Base-by-base conservation (phyloP, 2,888 invertebrate species). In the Poecilobothrus nobilitatus region DNA sequence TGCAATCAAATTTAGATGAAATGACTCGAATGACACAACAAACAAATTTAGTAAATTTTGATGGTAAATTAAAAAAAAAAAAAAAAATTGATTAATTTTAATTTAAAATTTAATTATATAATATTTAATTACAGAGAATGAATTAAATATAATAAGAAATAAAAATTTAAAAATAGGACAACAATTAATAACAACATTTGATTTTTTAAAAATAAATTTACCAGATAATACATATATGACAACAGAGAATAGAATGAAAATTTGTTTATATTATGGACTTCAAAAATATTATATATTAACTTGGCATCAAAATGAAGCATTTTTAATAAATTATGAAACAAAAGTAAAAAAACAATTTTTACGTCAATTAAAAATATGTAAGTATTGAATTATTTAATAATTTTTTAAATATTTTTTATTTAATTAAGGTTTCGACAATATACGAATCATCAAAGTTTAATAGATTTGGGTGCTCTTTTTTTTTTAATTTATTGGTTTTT, bases 311-410 rank as follows among this genome's bases (percentile, higher is more conserved):
- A 81, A 82, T 73, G 81, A 81, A 68, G 67, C 73, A 18, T 81
- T 81, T 69, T 74, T 82, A 53, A 77, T 78, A 44, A 75, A 77
- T 66, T 82, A 81, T 69, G 82, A 82, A 73, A 73, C 74, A 6
- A 81, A 79, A 69, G 72, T 82, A 7, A 81, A 81, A 68, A 81
- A 81, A 71, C 80, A 80, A 70, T 73, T 82, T 70, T 77, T 78
- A 67, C 72, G 80, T 72, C 82, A 82, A 73, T 78, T 81, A 15
- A 80, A 79, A 74, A 81, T 82, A 66, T 78, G 81, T 81, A 71
- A 76, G 78, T 73, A 53, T 18, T 15, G 37, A n/a, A n/a, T n/a
- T n/a, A n/a, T n/a, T n/a, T n/a, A n/a, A n/a, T n/a, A n/a, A n/a
- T n/a, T n/a, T 27, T 27, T 27, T 27, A 27, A 27, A 27, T 27